Evolutionary conservation across 2,888 invertebrate species (phyloP), one percentile per base, ranked within the genome.

Genomic region (Aleiodes testaceus): DNA sequence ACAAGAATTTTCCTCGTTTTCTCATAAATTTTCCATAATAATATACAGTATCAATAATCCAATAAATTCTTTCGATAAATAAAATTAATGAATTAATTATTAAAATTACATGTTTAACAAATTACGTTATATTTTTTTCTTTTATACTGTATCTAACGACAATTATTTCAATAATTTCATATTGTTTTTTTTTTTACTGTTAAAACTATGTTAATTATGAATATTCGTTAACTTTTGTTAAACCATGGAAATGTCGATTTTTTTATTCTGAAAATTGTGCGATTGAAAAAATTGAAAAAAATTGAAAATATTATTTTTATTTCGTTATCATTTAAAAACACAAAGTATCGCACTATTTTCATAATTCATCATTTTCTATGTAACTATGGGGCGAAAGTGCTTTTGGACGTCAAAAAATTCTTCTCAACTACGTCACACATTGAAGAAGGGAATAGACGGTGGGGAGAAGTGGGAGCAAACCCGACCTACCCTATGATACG

Each of bases 21-120:
- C 36, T 36, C 36, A 36, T 11, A 36, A 36, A 36, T 77, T 79
- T 81, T 81, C 81, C 3, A 36, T 36, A 9, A 36, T 59, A 14
- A 36, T 42, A 16, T 59, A 59, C 59, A 59, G 42, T 59, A 36
- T 59, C 12, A 84, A 83, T 80, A 80, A 75, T 81, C 81, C 81
- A 80, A 83, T 79, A 77, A 70, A 64, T 63, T 69, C 11, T 63
- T 64, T 36, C 52, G 9, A 16, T 30, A 7, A 45, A 12, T 11
- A 44, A 20, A 20, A 47, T 20, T 22, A 45, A 63, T 63, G 77
- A 74, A 77, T 77, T 77, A 77, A 75, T 81, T 79, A 78, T 73
- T 80, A 77, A 76, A 82, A 81, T 75, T 83, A 84, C 81, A 84
- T 85, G 81, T 83, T 84, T 83, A 85, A 85, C 85, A 85, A 85